Percentiles rank a stretch among this genome's conserved stretches.
These are phyloP conservation scores for Apostichopus californicus DNA, from an alignment of 35 echinoderm and acorn worm species.

Conservation along the genomic window DNA sequence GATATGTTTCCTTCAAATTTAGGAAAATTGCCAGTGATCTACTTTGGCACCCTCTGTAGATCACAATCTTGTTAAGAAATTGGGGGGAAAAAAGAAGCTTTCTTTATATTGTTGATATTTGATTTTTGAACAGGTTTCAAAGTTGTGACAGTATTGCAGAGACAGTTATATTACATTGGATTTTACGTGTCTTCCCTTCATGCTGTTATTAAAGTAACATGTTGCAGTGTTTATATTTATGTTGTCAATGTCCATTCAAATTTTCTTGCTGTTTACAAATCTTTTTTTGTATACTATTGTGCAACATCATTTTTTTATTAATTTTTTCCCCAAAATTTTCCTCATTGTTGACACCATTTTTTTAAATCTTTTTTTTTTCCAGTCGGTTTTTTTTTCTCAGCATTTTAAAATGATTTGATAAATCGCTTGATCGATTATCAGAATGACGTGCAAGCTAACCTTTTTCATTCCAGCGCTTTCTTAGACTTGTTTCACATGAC, in stretches of 20 bases:
- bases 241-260: background rate
- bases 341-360: background rate
- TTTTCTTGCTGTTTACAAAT: background rate
- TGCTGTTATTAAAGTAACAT: background rate
- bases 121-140: no score
- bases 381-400: background rate
- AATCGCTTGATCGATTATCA: conserved; percentile 9
- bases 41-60: no score
- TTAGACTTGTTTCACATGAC: conserved; percentile 38
- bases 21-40: no score
- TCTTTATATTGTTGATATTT: no score
- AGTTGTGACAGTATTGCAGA: no score
- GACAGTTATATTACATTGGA: no score
- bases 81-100: no score
- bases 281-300: background rate
- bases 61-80: no score
- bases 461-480: conserved; percentile 54
- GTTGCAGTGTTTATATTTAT: background rate
- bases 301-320: background rate
- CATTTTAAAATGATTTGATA: conserved; percentile 7
- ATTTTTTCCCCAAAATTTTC: background rate
- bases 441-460: conserved; percentile 48
- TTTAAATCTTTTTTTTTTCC: background rate
- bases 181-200: no score
- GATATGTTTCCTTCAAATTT: no score